Evolutionary conservation across 2,888 invertebrate species (phyloP).

Genomic region (Tetragnatha montana): DNA sequence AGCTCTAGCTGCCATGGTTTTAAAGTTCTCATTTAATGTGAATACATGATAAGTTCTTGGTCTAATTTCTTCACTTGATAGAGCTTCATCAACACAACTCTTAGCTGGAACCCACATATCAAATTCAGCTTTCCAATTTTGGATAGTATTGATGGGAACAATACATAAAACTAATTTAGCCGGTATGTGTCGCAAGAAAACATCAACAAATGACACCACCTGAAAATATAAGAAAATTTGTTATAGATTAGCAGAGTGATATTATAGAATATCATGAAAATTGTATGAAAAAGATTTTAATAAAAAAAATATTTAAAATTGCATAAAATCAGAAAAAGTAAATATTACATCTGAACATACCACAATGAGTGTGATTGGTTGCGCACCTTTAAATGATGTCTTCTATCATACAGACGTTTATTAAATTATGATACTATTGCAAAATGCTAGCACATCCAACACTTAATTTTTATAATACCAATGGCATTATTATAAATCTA

Average conservation of each 20-base stretch:
- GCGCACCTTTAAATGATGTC: too few species aligned
- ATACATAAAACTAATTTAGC: constrained; percentile 94
- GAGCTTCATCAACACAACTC: constrained; percentile 67
- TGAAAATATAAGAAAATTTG: constrained; percentile 72
- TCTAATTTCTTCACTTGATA: constrained; percentile 83
- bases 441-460: too few species aligned
- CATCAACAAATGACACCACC: constrained; percentile 96
- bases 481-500: too few species aligned
- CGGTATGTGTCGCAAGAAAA: constrained; percentile 91
- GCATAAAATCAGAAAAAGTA: too few species aligned
- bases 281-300: too few species aligned
- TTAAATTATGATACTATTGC: too few species aligned
- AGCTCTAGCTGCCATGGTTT: constrained; percentile 90
- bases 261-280: too few species aligned
- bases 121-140: constrained; percentile 98
- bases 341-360: too few species aligned
- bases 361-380: too few species aligned
- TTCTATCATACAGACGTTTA: too few species aligned
- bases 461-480: too few species aligned
- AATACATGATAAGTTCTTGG: constrained; percentile 90
- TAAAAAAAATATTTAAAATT: background rate
- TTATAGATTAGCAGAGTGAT: too few species aligned
- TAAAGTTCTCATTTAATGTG: constrained; percentile 94
- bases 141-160: constrained; percentile 98
- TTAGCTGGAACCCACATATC: constrained; percentile 93